Conservation (phyloP, 2,797 vertebrate species). For the Dendrocincla fuliginosa region DNA sequence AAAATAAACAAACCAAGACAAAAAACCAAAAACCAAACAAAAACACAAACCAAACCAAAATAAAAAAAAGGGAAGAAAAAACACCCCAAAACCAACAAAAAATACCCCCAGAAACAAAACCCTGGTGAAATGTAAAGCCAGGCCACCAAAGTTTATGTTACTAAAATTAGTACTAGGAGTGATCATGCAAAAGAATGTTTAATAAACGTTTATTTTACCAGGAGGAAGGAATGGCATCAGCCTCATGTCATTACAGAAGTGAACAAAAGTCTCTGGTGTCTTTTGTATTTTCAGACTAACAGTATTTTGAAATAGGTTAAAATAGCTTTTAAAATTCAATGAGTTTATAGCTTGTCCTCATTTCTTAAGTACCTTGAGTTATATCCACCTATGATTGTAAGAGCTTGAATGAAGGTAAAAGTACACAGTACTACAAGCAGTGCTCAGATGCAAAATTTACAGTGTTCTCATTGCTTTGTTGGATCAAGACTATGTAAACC, state of each 20-base stretch:
- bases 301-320: conserved; percentile 12
- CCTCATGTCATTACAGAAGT: background rate
- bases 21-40: too few relatives aligned
- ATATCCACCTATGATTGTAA: background rate
- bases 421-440: background rate
- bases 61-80: too few relatives aligned
- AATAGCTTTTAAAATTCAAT: conserved; percentile 38
- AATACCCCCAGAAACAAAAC: background rate
- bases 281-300: background rate
- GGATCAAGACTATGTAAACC: background rate
- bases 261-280: background rate
- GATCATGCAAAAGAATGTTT: background rate
- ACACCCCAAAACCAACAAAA: too few relatives aligned
- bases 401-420: conserved; percentile 28
- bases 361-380: conserved; percentile 25
- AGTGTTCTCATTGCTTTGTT: background rate
- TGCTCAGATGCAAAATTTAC: conserved; percentile 20
- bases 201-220: background rate
- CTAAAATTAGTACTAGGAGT: background rate
- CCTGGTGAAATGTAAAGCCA: background rate
- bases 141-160: background rate
- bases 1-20: background rate
- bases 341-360: background rate
- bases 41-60: too few relatives aligned
- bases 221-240: background rate